phyloP scores from a whole-genome alignment of 2,113 vertebrate species.

The Megaceryle torquata region DNA sequence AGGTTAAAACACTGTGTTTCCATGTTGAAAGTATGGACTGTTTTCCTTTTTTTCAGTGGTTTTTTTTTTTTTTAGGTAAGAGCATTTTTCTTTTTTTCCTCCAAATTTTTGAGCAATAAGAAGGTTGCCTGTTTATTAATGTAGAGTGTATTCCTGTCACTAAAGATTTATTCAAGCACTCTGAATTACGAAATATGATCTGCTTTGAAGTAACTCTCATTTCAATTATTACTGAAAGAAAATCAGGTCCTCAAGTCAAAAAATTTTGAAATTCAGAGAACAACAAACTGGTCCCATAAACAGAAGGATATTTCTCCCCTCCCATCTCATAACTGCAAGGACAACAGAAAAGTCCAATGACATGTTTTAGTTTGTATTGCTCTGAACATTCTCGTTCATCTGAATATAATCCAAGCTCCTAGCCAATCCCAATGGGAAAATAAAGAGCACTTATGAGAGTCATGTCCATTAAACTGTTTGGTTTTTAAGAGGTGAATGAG shows the following conservation, averaged over 20 bases:
- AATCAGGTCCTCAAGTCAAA: background rate
- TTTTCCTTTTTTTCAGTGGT: background rate
- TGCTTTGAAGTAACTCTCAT: background rate
- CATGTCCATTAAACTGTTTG: background rate
- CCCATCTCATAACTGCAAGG: background rate
- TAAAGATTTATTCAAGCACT: background rate
- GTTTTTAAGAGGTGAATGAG: background rate
- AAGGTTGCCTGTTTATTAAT: background rate
- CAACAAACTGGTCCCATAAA: background rate
- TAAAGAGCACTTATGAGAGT: background rate
- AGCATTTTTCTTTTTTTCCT: background rate
- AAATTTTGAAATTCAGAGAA: background rate
- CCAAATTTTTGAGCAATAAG: background rate
- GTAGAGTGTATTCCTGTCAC: background rate
- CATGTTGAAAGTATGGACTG: background rate
- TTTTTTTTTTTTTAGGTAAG: background rate
- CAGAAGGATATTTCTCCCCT: background rate
- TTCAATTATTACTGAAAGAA: background rate
- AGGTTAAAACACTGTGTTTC: background rate
- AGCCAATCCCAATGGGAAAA: accelerated
- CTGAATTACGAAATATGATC: background rate
- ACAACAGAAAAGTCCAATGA: background rate
- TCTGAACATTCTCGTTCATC: background rate
- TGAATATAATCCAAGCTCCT: background rate
- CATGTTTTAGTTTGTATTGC: background rate